Evolutionary conservation across 2,797 vertebrate genomes (phyloP).

Genomic region (Florisuga fusca): DNA sequence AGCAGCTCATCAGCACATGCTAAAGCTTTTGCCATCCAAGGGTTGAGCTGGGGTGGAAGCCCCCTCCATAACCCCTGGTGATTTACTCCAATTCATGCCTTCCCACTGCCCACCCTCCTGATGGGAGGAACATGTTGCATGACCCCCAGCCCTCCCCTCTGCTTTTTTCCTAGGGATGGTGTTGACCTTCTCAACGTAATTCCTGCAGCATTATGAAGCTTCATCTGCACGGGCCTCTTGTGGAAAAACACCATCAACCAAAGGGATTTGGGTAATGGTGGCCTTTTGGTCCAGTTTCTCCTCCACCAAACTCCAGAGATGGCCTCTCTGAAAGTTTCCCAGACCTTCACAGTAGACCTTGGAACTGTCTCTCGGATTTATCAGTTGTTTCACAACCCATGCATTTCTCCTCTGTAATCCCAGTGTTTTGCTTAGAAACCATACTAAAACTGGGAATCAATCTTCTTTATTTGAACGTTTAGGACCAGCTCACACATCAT

Average conservation of each 20-base stretch:
- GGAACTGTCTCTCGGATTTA: slow-evolving; percentile 62
- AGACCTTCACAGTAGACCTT: slow-evolving; percentile 66
- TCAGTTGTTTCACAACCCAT: slow-evolving; percentile 20
- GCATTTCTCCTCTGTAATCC: slow-evolving; percentile 47
- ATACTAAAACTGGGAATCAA: slow-evolving; percentile 49
- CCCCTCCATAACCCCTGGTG: neutral
- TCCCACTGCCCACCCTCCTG: neutral
- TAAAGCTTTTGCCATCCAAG: neutral
- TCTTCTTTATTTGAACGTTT: slow-evolving; percentile 66
- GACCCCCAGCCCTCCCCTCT: neutral
- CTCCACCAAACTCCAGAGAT: neutral
- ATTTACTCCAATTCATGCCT: neutral
- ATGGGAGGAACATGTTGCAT: neutral
- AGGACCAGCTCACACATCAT: slow-evolving; percentile 65
- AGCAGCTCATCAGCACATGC: neutral
- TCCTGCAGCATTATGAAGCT: neutral
- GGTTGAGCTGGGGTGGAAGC: neutral
- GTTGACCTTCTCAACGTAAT: neutral
- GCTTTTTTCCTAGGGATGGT: neutral
- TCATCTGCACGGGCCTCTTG: neutral
- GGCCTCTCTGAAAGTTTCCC: slow-evolving; percentile 48
- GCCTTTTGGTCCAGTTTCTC: slow-evolving; percentile 16
- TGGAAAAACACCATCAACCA: neutral
- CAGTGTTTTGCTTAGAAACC: slow-evolving; percentile 37
- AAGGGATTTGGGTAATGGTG: neutral